Base-by-base conservation (phyloP, 2,113 vertebrate species). In the Stigmatopora nigra region DNA sequence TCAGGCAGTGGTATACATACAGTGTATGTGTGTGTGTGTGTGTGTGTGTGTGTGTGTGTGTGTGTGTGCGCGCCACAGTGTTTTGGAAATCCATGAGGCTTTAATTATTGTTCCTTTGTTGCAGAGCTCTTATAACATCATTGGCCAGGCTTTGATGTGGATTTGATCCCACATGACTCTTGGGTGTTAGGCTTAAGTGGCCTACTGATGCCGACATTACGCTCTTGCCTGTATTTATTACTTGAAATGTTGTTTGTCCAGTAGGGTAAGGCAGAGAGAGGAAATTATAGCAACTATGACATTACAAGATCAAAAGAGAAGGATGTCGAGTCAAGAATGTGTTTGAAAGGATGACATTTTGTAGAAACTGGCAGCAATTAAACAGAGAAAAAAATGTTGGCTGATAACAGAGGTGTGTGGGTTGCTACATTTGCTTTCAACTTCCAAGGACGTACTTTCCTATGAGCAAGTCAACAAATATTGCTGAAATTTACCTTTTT, bases 31-130 rank as follows among this genome's bases (percentile, higher is more conserved):
- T 51, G 59, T 59, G 44, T 61, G 61, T 16, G 46, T 19, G 64
- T 60, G 52, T 22, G 67, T 51, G 59, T 59, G 44, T 61, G 61
- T 16, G 46, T n/a, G 51, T 19, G 64, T 60, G 52, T 22, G 67
- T 51, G 59, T 59, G 44, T 61, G 61, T 16, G 46, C 20, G 55
- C 14, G 63, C 9, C 49, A 61, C 45, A 12, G 15, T 36, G 46
- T 52, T 52, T 25, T 71, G 65, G 45, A 68, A 77, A 81, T 82
- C 76, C 75, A 78, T 75, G 69, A 78, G 76, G 82, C 72, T 85
- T 82, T 84, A 85, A 86, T 86, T 79, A 84, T 85, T 79, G 64
- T 67, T 66, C 77, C 63, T 83, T 85, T 88, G 84, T 84, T 74
- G 79, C 75, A 41, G 35, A 9, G 69, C 80, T 75, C 81, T 84